phyloP scores from a whole-genome alignment of 2,888 invertebrate species.

The Parnassius glacialis region DNA sequence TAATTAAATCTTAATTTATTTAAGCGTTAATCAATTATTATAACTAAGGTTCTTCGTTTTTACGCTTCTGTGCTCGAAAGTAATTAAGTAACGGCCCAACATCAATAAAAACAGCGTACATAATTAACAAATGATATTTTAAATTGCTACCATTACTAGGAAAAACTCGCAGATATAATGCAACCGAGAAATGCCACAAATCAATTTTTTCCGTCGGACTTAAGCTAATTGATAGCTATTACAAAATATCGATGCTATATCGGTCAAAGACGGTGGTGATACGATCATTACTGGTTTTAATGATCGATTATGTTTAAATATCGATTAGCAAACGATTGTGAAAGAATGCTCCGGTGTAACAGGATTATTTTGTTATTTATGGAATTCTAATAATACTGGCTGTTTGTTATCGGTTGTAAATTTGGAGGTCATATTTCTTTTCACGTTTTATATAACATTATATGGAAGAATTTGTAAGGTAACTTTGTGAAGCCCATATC shows the following conservation, averaged over 20 bases:
- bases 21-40: no score
- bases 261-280: conserved; percentile 44
- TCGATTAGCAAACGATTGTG: conserved; percentile 27
- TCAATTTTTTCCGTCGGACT: conserved; percentile 47
- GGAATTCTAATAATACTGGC: neutral
- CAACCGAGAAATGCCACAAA: conserved; percentile 41
- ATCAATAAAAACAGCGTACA: conserved; percentile 12
- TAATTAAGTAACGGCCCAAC: conserved; percentile 2
- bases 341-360: conserved; percentile 1
- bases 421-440: conserved; percentile 1
- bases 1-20: no score
- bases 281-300: conserved; percentile 39
- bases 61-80: neutral
- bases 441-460: neutral
- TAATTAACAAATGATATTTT: conserved; percentile 18
- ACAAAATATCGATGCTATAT: conserved; percentile 47
- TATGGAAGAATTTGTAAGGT: no score
- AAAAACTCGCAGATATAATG: conserved; percentile 31
- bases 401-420: neutral
- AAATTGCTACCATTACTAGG: conserved; percentile 29
- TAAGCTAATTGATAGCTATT: conserved; percentile 61
- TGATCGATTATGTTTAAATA: conserved; percentile 30
- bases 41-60: neutral
- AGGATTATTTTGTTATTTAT: conserved; percentile 8
- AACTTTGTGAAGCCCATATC: no score